Percentiles rank a stretch among this genome's conserved stretches.
Evolutionary conservation across 2,113 vertebrate species (phyloP).

Genomic region (Polyodon spathula): DNA sequence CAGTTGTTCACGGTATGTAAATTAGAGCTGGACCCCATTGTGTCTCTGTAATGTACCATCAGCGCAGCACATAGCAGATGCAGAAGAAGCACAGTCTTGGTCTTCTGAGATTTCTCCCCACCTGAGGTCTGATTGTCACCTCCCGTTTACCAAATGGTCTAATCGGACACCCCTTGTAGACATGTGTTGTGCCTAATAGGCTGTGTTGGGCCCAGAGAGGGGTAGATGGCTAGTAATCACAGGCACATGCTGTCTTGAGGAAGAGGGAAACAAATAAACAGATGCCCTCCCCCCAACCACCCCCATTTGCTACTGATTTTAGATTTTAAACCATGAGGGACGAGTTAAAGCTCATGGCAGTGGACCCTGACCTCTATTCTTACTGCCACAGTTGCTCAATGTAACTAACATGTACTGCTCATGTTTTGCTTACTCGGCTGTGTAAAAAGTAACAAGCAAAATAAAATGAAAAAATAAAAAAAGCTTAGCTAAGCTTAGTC

Average conservation of each 20-base stretch:
- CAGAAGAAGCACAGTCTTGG: constrained; percentile 10
- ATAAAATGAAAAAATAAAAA: not conserved
- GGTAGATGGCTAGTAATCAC: constrained; percentile 8
- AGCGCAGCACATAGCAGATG: constrained; percentile 27
- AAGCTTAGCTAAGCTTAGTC: too few species aligned
- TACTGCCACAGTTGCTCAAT: not conserved
- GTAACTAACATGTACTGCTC: not conserved
- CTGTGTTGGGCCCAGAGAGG: constrained; percentile 12
- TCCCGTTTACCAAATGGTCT: constrained; percentile 31
- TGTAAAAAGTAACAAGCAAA: constrained; percentile 6
- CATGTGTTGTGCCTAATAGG: constrained; percentile 19
- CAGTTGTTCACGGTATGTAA: too few species aligned
- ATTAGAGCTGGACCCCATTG: too few species aligned
- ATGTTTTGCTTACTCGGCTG: constrained; percentile 3
- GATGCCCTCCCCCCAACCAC: constrained; percentile 12
- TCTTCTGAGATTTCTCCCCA: not conserved
- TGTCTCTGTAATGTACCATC: not conserved
- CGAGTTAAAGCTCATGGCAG: constrained; percentile 18
- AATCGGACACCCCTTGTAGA: constrained; percentile 10
- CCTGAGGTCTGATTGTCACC: constrained; percentile 15
- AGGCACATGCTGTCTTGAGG: constrained; percentile 10
- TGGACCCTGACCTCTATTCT: not conserved
- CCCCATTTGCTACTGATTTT: not conserved
- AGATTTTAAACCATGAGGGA: constrained; percentile 27
- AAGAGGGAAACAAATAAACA: constrained; percentile 16